phyloP scores from a whole-genome alignment of 53 echinoderm and acorn worm species.

The Hippasteria phrygiana region DNA sequence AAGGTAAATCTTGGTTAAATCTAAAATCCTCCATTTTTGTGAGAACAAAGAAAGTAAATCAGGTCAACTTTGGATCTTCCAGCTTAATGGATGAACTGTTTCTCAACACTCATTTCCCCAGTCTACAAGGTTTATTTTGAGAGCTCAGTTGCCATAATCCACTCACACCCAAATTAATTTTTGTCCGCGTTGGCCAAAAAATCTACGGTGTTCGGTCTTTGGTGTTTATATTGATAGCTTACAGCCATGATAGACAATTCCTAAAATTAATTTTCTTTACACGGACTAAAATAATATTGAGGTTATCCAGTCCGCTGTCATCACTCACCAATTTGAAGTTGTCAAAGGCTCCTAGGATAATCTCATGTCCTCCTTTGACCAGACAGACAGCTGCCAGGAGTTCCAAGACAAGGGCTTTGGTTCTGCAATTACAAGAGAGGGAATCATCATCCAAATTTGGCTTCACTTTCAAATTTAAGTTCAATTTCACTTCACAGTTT shows the following conservation, averaged over 20 bases:
- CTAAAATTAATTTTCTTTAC: not conserved
- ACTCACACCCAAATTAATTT: not conserved
- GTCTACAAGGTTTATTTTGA: not conserved
- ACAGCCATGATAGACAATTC: not conserved
- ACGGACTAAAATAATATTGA: not conserved
- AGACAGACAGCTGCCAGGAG: slow-evolving; percentile 98
- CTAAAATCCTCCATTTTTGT: not conserved
- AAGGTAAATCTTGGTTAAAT: not conserved
- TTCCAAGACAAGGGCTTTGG: slow-evolving; percentile 97
- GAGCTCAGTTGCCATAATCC: not conserved
- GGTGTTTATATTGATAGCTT: not conserved
- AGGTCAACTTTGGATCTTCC: not conserved
- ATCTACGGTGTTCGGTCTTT: not conserved
- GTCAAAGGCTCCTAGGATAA: slow-evolving; percentile 97
- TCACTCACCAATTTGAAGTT: slow-evolving; percentile 96
- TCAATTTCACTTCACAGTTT: too few species aligned
- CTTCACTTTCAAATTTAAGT: not conserved
- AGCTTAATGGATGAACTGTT: not conserved
- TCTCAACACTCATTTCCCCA: not conserved
- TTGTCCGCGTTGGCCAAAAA: too few species aligned
- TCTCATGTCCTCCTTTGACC: slow-evolving; percentile 99
- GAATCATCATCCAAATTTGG: not conserved
- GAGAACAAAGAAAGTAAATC: not conserved
- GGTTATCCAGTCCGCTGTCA: not conserved
- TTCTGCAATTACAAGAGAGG: slow-evolving; percentile 60